Base-by-base conservation (phyloP, 2,797 vertebrate species). In the Schizothorax lantsangensis region DNA sequence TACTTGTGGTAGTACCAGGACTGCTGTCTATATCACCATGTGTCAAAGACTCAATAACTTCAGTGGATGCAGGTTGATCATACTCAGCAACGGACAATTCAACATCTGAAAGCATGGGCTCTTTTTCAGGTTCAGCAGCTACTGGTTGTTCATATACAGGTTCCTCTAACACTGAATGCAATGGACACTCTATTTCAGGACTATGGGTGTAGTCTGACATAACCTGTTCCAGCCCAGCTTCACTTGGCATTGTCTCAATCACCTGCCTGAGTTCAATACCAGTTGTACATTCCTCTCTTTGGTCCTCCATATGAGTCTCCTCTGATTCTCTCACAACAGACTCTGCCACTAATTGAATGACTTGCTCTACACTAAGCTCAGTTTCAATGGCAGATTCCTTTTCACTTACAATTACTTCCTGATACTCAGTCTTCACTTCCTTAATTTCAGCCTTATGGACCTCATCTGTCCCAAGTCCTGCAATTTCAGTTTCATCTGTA, bases 381-480 rank as follows among this genome's bases (percentile, higher is more conserved):
- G 38, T 85, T 88, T 89, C 71, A 78, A n/a, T n/a, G 40, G 9
- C 30, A 84, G 47, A 21, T 85, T 72, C 80, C 77, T 64, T 11
- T 40, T 81, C 69, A 57, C 66, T 45, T 64, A 33, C 40, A 59
- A 84, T 45, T 57, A 49, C 23, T 52, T 91, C 84, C 77, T 88
- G 62, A 40, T 71, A 81, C 52, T 89, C 87, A 21, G 81, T 88
- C 83, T 88, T 88, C 38, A 88, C 52, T 69, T 93, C 84, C 83
- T 79, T 85, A 74, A 92, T 14, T 6, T 64, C 75, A 82, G 83
- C 89, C 64, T 92, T 66, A 69, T 84, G 59, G 7, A 90, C 79
- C 84, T 94, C 89, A 89, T 93, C 91, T 72, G 49, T 79, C 84
- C 68, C 26, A 45, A 87, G 78, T 78, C 88, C 88, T 84, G 90